Conservation (phyloP, 1,140 invertebrate species). For the Hypothenemus hampei region DNA sequence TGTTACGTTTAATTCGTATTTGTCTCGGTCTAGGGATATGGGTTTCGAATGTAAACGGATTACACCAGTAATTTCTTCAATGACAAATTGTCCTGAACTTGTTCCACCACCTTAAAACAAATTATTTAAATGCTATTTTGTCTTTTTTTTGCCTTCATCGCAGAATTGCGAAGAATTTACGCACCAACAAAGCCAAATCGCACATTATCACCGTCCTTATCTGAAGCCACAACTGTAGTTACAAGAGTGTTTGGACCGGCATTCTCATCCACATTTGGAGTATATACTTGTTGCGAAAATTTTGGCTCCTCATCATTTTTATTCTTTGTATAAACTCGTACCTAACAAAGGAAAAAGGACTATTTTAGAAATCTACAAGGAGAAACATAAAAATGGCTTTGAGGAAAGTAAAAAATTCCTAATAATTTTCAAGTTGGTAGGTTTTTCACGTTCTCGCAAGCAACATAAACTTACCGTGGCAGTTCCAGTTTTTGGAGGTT, state of each 20-base stretch:
- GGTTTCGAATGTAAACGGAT: slow-evolving; percentile 81
- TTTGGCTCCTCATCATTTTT: slow-evolving; percentile 96
- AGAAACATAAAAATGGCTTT: too few species aligned
- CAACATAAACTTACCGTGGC: slow-evolving; percentile 58
- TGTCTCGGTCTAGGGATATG: slow-evolving; percentile 79
- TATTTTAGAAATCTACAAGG: neutral
- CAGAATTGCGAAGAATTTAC: neutral
- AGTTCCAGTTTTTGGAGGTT: slow-evolving; percentile 84
- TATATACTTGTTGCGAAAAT: slow-evolving; percentile 94
- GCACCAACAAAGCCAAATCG: slow-evolving; percentile 82
- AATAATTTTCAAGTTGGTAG: too few species aligned
- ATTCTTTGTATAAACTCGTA: slow-evolving; percentile 91
- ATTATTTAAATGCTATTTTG: neutral
- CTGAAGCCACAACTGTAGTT: slow-evolving; percentile 90
- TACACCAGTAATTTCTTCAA: slow-evolving; percentile 92
- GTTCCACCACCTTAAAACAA: slow-evolving; percentile 63
- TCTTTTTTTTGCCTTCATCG: neutral
- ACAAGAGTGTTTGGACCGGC: slow-evolving; percentile 90
- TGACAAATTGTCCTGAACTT: slow-evolving; percentile 86
- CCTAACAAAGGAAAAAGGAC: neutral
- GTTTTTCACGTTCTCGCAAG: too few species aligned
- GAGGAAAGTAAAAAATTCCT: too few species aligned
- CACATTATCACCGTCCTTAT: slow-evolving; percentile 94
- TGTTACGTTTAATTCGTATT: slow-evolving; percentile 91
- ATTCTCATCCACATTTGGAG: slow-evolving; percentile 93